Percentiles rank a stretch among this genome's conserved stretches.
Evolutionary conservation across 2,113 vertebrate genomes (phyloP).

Genomic region (Cebidichthys violaceus): DNA sequence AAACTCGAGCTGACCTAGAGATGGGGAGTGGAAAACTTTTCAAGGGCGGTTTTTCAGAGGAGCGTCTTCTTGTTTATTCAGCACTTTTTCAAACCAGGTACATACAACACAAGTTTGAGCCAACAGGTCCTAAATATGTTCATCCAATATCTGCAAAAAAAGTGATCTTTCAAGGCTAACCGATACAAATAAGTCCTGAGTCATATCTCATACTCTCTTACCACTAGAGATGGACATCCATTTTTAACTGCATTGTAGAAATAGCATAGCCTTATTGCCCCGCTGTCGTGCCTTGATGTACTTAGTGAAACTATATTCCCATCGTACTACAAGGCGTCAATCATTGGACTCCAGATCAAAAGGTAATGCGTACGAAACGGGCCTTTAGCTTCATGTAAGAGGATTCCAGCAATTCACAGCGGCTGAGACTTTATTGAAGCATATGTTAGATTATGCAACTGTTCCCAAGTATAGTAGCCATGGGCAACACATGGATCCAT

Average conservation of each 20-base stretch:
- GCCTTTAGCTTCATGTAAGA: background rate
- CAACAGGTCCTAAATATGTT: background rate
- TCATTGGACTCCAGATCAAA: background rate
- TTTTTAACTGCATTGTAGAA: no score
- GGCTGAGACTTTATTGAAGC: background rate
- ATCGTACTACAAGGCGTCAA: background rate
- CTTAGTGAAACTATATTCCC: background rate
- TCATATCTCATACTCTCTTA: background rate
- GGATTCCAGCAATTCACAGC: background rate
- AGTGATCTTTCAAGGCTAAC: background rate
- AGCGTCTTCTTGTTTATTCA: conserved; percentile 37
- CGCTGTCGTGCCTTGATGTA: background rate
- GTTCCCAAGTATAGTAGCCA: background rate
- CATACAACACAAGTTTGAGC: background rate
- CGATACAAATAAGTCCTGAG: background rate
- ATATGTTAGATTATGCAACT: background rate
- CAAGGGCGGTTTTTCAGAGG: conserved; percentile 71
- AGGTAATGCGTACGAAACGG: background rate
- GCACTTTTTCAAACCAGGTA: conserved; percentile 20
- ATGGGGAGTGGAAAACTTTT: conserved; percentile 72
- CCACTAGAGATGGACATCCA: background rate
- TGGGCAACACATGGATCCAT: background rate
- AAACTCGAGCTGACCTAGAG: conserved; percentile 71
- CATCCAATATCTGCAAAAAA: background rate
- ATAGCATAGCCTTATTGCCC: background rate